Percentiles rank a stretch among this genome's conserved stretches.
phyloP scores from a whole-genome alignment of 2,797 vertebrate genomes.

The Scleropages formosus region DNA sequence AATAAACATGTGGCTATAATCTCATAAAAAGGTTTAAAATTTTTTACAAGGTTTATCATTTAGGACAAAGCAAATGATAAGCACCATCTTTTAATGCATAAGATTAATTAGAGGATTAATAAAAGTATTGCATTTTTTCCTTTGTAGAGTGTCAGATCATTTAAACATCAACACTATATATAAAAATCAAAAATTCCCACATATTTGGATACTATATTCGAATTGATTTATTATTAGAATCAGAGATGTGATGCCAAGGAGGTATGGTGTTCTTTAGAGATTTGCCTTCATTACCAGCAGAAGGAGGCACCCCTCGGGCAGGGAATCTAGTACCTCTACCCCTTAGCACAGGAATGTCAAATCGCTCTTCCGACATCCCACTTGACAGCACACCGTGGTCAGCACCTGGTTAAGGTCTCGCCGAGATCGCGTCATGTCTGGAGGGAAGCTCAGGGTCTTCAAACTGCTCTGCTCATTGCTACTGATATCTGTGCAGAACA shows the following conservation, averaged over 20 bases:
- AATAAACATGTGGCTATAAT: background rate
- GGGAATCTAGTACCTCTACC: background rate
- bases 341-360: constrained; percentile 63
- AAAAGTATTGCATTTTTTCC: constrained; percentile 1
- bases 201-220: background rate
- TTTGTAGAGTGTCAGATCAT: background rate
- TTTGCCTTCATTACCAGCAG: background rate
- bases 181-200: constrained; percentile 10
- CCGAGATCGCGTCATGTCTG: constrained; percentile 33
- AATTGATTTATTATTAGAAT: background rate
- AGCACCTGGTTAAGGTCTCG: constrained; percentile 54
- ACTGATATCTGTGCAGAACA: constrained; percentile 43
- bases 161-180: background rate
- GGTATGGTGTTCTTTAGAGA: background rate
- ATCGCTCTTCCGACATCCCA: constrained; percentile 63
- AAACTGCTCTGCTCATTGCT: constrained; percentile 29
- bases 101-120: too few relatives aligned
- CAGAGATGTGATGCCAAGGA: background rate
- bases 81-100: background rate
- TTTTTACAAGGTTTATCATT: too few relatives aligned
- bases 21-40: background rate
- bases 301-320: too few relatives aligned
- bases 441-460: constrained; percentile 25
- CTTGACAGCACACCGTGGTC: constrained; percentile 58
- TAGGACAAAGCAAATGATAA: background rate